These are phyloP conservation scores for Calephelis nemesis DNA, from an alignment of 1,140 invertebrate species.

Conservation along the genomic window DNA sequence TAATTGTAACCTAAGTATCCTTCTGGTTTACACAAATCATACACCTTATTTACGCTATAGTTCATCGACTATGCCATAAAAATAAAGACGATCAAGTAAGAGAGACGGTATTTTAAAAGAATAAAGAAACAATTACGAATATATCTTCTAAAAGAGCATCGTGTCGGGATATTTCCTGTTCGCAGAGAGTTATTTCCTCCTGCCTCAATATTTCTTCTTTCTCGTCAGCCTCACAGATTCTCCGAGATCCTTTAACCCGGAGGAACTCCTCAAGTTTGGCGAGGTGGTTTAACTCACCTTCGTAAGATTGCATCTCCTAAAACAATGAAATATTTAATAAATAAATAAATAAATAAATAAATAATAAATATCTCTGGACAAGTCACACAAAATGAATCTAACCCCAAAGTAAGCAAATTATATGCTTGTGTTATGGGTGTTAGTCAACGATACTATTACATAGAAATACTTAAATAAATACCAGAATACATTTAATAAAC, in stretches of 20 bases:
- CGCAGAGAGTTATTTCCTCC: constrained; percentile 81
- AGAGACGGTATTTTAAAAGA: too few species aligned
- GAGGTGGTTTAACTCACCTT: constrained; percentile 88
- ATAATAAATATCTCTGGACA: not conserved
- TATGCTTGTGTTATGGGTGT: too few species aligned
- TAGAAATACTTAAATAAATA: too few species aligned
- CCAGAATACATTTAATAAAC: too few species aligned
- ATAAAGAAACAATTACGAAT: constrained; percentile 61
- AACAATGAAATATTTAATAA: constrained; percentile 12
- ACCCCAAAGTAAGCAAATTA: too few species aligned
- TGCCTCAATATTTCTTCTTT: constrained; percentile 82
- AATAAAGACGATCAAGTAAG: too few species aligned
- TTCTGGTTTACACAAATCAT: too few species aligned
- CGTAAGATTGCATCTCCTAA: constrained; percentile 88
- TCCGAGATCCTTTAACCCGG: constrained; percentile 85
- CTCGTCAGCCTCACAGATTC: constrained; percentile 84
- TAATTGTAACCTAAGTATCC: too few species aligned
- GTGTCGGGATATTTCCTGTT: constrained; percentile 82
- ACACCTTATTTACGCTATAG: too few species aligned
- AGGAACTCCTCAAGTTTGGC: constrained; percentile 88
- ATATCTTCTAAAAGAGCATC: constrained; percentile 84
- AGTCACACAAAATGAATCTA: too few species aligned
- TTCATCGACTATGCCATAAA: too few species aligned
- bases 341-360: constrained; percentile 7
- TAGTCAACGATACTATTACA: too few species aligned